Conservation (phyloP, 2,888 invertebrate genomes). For the Eumacrocentrus americanus region DNA sequence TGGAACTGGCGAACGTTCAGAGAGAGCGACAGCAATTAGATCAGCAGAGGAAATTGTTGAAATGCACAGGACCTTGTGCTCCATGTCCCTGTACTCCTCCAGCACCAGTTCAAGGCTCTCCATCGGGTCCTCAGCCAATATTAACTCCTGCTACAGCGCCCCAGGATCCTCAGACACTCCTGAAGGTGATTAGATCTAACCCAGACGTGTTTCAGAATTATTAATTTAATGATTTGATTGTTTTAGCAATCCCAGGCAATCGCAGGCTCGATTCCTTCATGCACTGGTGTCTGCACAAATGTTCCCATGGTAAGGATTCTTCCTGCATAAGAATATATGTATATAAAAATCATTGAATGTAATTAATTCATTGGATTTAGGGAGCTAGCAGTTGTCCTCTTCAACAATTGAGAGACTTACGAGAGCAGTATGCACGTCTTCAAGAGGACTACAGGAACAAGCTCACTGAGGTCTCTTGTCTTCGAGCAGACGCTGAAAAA, state of each 20-base stretch:
- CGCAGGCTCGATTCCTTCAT: conserved; percentile 31
- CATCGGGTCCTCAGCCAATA: conserved; percentile 26
- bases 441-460: conserved; percentile 74
- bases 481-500: conserved; percentile 64
- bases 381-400: conserved; percentile 57
- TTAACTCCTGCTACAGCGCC: conserved; percentile 17
- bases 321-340: background rate
- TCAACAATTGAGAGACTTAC: conserved; percentile 66
- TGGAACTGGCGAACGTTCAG: conserved; percentile 63
- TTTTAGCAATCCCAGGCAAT: background rate
- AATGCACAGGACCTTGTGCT: conserved; percentile 54
- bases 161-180: conserved; percentile 8
- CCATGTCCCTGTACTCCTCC: conserved; percentile 52
- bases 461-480: conserved; percentile 69
- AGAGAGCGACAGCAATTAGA: conserved; percentile 64
- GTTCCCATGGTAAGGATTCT: conserved; percentile 45
- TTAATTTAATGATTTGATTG: background rate
- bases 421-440: conserved; percentile 68
- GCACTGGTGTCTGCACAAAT: conserved; percentile 49
- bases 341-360: background rate
- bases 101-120: conserved; percentile 25
- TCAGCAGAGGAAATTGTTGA: conserved; percentile 59
- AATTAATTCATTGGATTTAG: conserved; percentile 36
- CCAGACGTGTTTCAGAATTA: background rate
- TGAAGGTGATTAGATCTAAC: conserved; percentile 9